phyloP scores from a whole-genome alignment of 64 coral and sea anemone species.

The Pachyseris speciosa region DNA sequence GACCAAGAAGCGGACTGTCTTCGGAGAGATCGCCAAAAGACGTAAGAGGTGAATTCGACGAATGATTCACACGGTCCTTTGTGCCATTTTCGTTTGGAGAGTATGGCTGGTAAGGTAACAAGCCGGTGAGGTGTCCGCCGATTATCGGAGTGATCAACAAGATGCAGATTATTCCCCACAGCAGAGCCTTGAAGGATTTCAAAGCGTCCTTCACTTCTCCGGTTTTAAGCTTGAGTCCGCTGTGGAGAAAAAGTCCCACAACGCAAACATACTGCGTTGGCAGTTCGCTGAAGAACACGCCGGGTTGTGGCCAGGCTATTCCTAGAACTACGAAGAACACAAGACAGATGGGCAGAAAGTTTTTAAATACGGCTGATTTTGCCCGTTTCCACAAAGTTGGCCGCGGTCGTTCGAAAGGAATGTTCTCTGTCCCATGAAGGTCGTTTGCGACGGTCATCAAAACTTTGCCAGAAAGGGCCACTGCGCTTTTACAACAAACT shows the following conservation, averaged over 20 bases:
- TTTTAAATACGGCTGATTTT: constrained; percentile 51
- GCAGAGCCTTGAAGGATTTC: constrained; percentile 67
- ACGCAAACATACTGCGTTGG: constrained; percentile 84
- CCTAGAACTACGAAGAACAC: constrained; percentile 63
- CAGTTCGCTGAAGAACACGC: constrained; percentile 78
- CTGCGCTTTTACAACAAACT: too few species aligned
- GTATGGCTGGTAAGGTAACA: constrained; percentile 41
- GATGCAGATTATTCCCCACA: constrained; percentile 70
- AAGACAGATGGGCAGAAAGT: constrained; percentile 65
- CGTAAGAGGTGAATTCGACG: neutral
- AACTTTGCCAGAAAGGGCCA: too few species aligned
- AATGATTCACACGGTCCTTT: neutral
- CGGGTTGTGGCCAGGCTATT: constrained; percentile 67
- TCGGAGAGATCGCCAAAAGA: neutral
- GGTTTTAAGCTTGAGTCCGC: constrained; percentile 77
- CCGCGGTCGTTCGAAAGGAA: constrained; percentile 17
- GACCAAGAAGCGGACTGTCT: constrained; percentile 62
- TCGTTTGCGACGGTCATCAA: too few species aligned
- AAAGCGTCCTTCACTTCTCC: constrained; percentile 79
- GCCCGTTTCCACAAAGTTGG: constrained; percentile 3
- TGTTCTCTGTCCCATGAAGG: too few species aligned
- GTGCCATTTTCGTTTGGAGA: neutral
- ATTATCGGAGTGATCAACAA: constrained; percentile 78
- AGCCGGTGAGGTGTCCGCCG: constrained; percentile 59
- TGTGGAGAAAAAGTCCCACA: constrained; percentile 70